phyloP scores from a whole-genome alignment of 2,888 invertebrate genomes.

The Drosophila paramelanica region DNA sequence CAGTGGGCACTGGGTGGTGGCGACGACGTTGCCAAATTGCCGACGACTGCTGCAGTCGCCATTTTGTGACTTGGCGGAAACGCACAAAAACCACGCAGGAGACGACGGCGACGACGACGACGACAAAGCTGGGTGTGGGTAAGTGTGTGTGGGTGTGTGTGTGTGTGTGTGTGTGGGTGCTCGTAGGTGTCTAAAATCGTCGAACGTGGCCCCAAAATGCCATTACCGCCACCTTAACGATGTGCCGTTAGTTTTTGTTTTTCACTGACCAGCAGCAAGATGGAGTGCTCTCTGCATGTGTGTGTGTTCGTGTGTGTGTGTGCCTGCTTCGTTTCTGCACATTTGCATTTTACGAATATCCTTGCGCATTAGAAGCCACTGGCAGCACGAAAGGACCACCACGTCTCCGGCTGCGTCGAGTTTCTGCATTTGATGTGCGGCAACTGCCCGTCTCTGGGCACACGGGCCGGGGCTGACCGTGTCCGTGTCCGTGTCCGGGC shows the following conservation, averaged over 20 bases:
- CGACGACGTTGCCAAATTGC: constrained; percentile 70
- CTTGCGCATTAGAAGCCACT: constrained; percentile 80
- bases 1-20: constrained; percentile 28
- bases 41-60: constrained; percentile 67
- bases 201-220: constrained; percentile 75
- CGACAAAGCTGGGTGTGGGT: constrained; percentile 1
- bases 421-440: constrained; percentile 9
- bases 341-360: constrained; percentile 82
- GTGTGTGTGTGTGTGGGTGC: constrained; percentile 7
- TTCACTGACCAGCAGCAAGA: constrained; percentile 64
- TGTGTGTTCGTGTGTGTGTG: constrained; percentile 19
- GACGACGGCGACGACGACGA: constrained; percentile 11
- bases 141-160: constrained; percentile 9
- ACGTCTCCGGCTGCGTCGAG: constrained; percentile 33
- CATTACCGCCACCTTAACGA: constrained; percentile 79
- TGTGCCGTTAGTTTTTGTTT: constrained; percentile 64
- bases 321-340: constrained; percentile 71
- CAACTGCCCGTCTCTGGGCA: constrained; percentile 4
- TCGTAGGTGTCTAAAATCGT: constrained; percentile 73
- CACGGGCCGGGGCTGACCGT: neutral
- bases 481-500: constrained; percentile 15
- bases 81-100: constrained; percentile 30
- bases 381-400: constrained; percentile 40
- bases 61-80: constrained; percentile 79
- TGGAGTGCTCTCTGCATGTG: constrained; percentile 39